phyloP scores from a whole-genome alignment of 1,140 invertebrate species.

The Frieseomelitta varia region DNA sequence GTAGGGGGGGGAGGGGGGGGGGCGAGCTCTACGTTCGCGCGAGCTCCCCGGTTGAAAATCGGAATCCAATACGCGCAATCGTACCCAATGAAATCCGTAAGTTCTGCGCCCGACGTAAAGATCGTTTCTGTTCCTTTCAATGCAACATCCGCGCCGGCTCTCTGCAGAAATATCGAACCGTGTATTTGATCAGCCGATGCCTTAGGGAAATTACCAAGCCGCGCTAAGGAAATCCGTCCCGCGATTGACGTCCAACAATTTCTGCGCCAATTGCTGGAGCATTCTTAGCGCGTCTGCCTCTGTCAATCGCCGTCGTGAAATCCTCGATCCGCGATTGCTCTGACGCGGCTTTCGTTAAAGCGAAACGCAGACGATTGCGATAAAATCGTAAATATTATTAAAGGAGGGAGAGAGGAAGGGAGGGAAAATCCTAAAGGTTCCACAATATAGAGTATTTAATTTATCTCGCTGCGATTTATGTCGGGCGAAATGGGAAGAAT shows the following conservation, averaged over 20 bases:
- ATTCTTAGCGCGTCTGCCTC: constrained; percentile 18
- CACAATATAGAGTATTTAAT: background rate
- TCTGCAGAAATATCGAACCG: constrained; percentile 46
- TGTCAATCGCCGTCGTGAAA: constrained; percentile 28
- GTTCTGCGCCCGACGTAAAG: constrained; percentile 11
- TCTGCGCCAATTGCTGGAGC: constrained; percentile 20
- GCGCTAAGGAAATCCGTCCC: constrained; percentile 46
- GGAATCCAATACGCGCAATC: background rate
- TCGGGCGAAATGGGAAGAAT: background rate
- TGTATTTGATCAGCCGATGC: constrained; percentile 43
- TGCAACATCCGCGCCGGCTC: constrained; percentile 41
- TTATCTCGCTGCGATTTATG: background rate
- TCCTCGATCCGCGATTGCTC: constrained; percentile 31
- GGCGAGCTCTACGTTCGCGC: too few relatives aligned
- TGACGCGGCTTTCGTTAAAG: constrained; percentile 8
- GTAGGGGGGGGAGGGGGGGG: too few relatives aligned
- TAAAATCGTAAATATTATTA: constrained; percentile 3
- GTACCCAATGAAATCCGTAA: constrained; percentile 36
- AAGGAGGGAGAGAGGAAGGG: too few relatives aligned
- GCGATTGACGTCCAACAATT: constrained; percentile 47
- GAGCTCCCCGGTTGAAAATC: background rate
- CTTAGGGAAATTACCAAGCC: constrained; percentile 52
- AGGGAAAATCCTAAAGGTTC: background rate
- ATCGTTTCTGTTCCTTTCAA: constrained; percentile 46
- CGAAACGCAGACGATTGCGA: constrained; percentile 22